phyloP scores from a whole-genome alignment of 2,113 vertebrate species.

The Pedionomus torquatus region DNA sequence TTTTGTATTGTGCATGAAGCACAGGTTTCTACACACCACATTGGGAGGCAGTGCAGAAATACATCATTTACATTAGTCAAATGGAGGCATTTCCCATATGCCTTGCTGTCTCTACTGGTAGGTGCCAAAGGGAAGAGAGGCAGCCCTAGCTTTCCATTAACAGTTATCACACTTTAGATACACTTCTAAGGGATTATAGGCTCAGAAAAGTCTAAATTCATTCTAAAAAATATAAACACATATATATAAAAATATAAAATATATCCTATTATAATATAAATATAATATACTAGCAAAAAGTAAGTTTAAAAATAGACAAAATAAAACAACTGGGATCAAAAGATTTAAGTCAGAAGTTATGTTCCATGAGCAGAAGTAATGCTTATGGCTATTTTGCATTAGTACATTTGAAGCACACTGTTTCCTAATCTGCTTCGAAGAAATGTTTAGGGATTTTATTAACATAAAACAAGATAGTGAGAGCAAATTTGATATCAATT shows the following conservation, averaged over 20 bases:
- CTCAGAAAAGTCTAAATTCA: not conserved
- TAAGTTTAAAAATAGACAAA: not conserved
- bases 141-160: not conserved
- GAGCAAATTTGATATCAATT: slow-evolving; percentile 76
- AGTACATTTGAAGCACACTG: slow-evolving; percentile 45
- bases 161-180: not conserved
- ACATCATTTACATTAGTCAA: fast-evolving
- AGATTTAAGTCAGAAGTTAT: not conserved
- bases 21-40: not conserved
- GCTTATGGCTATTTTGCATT: slow-evolving; percentile 44
- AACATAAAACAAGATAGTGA: slow-evolving; percentile 75
- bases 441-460: slow-evolving; percentile 75
- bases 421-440: slow-evolving; percentile 67
- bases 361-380: not conserved
- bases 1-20: fast-evolving
- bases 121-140: not conserved
- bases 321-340: not conserved
- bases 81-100: fast-evolving
- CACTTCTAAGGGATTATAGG: not conserved
- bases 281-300: not conserved
- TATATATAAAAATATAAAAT: not conserved
- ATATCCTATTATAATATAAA: not conserved
- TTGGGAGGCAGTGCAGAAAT: not conserved
- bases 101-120: not conserved
- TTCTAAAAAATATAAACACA: not conserved